These are phyloP conservation scores for Venturia canescens DNA, from an alignment of 1,140 invertebrate species.

Conservation along the genomic window DNA sequence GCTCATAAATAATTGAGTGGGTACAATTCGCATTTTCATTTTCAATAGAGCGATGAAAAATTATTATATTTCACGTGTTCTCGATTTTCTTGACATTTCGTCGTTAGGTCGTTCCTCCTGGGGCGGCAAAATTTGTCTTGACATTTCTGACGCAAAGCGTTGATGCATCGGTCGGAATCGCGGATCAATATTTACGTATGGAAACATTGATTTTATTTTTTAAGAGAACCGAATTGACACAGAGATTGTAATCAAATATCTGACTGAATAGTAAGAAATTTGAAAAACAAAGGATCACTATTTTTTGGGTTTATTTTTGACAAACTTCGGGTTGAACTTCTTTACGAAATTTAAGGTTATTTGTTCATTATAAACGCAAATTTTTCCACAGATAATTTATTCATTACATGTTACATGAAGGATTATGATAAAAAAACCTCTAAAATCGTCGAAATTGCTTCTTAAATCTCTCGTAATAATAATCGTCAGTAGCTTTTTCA, in stretches of 20 bases:
- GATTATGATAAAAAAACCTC: conserved; percentile 51
- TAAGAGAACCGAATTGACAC: not conserved
- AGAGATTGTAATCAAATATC: not conserved
- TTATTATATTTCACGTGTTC: not conserved
- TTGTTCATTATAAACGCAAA: too few relatives aligned
- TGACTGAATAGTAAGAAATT: not conserved
- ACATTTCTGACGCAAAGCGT: not conserved
- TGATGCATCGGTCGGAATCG: not conserved
- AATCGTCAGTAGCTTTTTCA: conserved; percentile 97
- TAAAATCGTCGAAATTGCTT: conserved; percentile 96
- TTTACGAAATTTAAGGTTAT: not conserved
- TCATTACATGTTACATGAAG: too few relatives aligned
- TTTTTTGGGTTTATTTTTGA: not conserved
- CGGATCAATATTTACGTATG: not conserved
- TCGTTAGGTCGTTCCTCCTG: not conserved
- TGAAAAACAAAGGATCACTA: not conserved
- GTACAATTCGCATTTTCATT: too few relatives aligned
- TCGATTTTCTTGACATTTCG: not conserved
- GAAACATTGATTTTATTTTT: not conserved
- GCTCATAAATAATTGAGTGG: too few relatives aligned
- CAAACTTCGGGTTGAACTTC: not conserved
- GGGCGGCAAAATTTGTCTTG: not conserved
- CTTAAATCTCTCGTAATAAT: conserved; percentile 97
- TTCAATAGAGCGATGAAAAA: not conserved
- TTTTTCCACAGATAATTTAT: too few relatives aligned